phyloP scores from a whole-genome alignment of 2,888 invertebrate species.

The Tenthredo amoena region DNA sequence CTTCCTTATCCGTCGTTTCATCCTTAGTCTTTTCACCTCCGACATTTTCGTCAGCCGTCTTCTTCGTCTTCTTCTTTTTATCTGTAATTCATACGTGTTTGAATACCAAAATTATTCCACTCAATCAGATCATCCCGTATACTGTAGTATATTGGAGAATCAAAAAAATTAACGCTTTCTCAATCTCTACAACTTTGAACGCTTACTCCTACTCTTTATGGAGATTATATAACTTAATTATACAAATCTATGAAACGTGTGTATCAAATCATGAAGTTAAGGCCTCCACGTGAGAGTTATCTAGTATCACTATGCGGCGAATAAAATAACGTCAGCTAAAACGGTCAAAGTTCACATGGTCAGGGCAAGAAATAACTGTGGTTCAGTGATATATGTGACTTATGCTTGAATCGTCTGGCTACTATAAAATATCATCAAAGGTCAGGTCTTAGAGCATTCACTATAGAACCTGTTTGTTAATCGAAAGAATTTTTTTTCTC shows the following conservation, averaged over 20 bases:
- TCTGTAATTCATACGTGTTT: background rate
- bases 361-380: background rate
- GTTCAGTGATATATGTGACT: background rate
- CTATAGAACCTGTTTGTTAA: background rate
- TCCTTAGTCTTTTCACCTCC: conserved; percentile 25
- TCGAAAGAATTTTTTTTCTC: background rate
- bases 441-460: background rate
- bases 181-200: background rate
- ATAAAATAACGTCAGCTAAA: background rate
- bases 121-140: background rate
- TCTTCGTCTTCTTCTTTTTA: conserved; percentile 44
- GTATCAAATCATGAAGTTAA: conserved; percentile 11
- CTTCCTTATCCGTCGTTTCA: conserved; percentile 21
- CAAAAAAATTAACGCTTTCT: background rate
- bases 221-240: background rate
- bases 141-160: background rate
- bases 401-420: background rate
- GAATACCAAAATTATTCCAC: background rate
- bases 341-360: background rate
- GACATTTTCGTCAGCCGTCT: conserved; percentile 46
- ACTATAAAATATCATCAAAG: conserved; percentile 3
- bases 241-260: background rate
- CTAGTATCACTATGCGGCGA: background rate
- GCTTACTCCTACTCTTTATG: background rate
- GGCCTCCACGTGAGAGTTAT: background rate